These are phyloP conservation scores for Alosa sapidissima DNA, from an alignment of 2,797 vertebrate species.

Conservation along the genomic window DNA sequence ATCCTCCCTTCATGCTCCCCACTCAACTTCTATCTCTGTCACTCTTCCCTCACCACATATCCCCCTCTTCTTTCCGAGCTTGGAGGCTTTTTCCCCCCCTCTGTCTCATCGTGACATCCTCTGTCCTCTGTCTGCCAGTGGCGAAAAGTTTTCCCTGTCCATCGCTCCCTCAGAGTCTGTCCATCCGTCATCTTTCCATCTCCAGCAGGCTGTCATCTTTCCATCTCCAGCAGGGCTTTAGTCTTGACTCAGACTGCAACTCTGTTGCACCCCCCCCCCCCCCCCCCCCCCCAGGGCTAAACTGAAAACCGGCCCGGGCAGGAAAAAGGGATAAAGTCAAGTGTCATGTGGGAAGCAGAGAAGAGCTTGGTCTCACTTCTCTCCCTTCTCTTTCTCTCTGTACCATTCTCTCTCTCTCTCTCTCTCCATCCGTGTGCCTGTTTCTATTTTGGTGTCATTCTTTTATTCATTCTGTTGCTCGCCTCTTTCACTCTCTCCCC, in stretches of 20 bases:
- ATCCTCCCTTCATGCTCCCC: not conserved
- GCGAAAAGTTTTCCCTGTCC: not conserved
- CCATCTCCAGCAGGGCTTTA: not conserved
- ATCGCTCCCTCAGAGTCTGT: not conserved
- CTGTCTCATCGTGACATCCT: not conserved
- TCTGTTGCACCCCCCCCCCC: not conserved
- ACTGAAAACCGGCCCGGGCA: not conserved
- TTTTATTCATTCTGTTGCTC: not conserved
- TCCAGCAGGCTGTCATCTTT: not conserved
- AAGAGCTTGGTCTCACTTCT: not conserved
- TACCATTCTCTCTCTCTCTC: not conserved
- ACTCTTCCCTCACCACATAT: not conserved
- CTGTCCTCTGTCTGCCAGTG: not conserved
- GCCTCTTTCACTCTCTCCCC: not conserved
- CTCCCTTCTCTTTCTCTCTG: not conserved
- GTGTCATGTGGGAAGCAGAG: not conserved
- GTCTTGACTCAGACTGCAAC: not conserved
- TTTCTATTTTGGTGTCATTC: not conserved
- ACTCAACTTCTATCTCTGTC: not conserved
- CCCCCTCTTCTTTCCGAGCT: not conserved
- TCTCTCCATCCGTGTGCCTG: not conserved
- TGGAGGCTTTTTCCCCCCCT: not conserved
- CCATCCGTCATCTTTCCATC: not conserved
- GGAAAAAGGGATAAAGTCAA: not conserved
- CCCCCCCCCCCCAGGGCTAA: not conserved